Evolutionary conservation across 1,140 invertebrate species (phyloP), one percentile per base, ranked within the genome.

Genomic region (Lepeophtheirus salmonis): DNA sequence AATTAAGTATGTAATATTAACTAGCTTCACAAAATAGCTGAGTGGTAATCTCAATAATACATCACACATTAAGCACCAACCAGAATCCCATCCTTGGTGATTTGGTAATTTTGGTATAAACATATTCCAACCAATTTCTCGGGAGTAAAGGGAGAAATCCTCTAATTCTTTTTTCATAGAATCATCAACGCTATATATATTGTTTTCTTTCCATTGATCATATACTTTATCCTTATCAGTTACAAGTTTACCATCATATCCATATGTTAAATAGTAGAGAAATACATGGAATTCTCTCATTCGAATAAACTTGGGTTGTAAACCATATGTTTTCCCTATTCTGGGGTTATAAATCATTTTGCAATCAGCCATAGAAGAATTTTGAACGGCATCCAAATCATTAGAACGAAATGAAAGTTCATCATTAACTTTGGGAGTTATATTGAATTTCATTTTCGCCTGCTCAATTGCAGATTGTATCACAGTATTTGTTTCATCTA

Each of bases 51-150:
- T 72, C 1, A 84, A 68, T 3, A 88, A 67, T 6, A 84, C 68
- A 67, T 89, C 86, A 62, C 77, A 77, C 64, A 86, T 74, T 50
- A 83, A 73, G n/a, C 77, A 74, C 83, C 84, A 88, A 17, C 85
- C 84, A n/a, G 68, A 30, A 1, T 74, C 71, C 70, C 77, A 83
- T 41, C 75, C 73, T 69, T 63, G 53, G 66, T 84, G 79, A 50
- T 69, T 66, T 0, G 79, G 80, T 41, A 87, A 66, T 17, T 74
- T 75, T 1, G 82, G 79, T 12, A 88, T 70, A 66, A 86, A 87
- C 69, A 80, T 84, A 69, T 79, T 81, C 83, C 82, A 86, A 63
- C 69, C 72, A 2, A 80, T 68, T 23, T 51, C 25, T 24, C 51
- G 2, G 50, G 52, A 22, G 50, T 62, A 57, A 25, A 22, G n/a